Evolutionary conservation across 2,797 vertebrate genomes (phyloP).

Genomic region (Erithacus rubecula): DNA sequence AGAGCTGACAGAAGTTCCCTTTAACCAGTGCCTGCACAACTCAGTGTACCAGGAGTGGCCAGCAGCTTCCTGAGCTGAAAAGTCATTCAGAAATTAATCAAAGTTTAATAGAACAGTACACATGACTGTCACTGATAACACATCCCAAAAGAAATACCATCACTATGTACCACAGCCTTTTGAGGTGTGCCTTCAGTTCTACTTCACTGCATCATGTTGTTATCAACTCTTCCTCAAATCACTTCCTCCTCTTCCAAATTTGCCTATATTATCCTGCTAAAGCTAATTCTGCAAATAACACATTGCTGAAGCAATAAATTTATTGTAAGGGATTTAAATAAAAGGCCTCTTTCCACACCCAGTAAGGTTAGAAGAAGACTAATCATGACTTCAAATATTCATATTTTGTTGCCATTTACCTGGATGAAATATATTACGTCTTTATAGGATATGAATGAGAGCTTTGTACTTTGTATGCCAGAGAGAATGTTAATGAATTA

Average conservation of each 20-base stretch:
- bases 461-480: neutral
- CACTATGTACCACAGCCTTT: neutral
- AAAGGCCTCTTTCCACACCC: neutral
- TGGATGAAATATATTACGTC: neutral
- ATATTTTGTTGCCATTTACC: neutral
- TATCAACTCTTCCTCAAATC: neutral
- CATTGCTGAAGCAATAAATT: neutral
- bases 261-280: neutral
- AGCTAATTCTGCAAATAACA: neutral
- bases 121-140: neutral
- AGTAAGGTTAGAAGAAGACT: neutral
- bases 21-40: neutral
- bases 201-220: neutral
- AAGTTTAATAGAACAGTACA: neutral
- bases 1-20: neutral
- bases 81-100: neutral
- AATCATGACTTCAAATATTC: neutral
- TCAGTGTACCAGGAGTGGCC: neutral
- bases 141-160: neutral
- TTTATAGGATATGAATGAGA: neutral
- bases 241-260: neutral
- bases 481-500: neutral
- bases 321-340: neutral
- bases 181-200: neutral
- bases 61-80: neutral